These are phyloP conservation scores for Pogonus chalceus DNA, from an alignment of 1,140 invertebrate genomes.

Conservation along the genomic window DNA sequence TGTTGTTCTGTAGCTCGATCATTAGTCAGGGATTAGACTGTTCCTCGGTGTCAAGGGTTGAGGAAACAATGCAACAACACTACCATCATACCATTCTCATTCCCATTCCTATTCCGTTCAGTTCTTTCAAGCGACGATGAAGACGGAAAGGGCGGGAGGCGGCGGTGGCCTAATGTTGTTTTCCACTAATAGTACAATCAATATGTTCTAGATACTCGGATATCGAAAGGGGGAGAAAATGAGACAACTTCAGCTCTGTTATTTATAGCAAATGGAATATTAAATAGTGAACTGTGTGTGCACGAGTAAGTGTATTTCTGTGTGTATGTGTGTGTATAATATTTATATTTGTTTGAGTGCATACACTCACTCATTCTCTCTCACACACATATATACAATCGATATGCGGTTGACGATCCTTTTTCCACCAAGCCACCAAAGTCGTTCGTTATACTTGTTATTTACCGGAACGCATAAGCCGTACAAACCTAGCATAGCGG, in stretches of 20 bases:
- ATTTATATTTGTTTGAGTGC: no score
- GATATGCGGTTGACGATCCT: no score
- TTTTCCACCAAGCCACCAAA: no score
- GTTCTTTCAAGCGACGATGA: background rate
- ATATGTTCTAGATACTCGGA: background rate
- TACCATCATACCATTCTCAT: background rate
- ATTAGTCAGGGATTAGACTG: constrained; percentile 1
- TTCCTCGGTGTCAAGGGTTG: background rate
- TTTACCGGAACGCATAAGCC: no score
- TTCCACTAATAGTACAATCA: constrained; percentile 4
- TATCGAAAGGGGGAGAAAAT: background rate
- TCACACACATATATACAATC: no score
- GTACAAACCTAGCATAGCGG: no score
- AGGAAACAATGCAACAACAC: background rate
- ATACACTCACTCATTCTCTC: no score
- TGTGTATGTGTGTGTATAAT: background rate
- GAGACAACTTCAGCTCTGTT: no score
- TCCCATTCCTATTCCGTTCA: no score
- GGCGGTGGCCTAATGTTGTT: background rate
- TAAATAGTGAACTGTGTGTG: no score
- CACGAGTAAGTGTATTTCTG: background rate
- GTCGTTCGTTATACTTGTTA: no score
- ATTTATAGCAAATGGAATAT: no score
- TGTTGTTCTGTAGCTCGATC: background rate
- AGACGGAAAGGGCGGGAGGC: background rate